Evolutionary conservation across 2,797 vertebrate genomes (phyloP), one percentile per base, ranked within the genome.

Genomic region (Oryzias sinensis): DNA sequence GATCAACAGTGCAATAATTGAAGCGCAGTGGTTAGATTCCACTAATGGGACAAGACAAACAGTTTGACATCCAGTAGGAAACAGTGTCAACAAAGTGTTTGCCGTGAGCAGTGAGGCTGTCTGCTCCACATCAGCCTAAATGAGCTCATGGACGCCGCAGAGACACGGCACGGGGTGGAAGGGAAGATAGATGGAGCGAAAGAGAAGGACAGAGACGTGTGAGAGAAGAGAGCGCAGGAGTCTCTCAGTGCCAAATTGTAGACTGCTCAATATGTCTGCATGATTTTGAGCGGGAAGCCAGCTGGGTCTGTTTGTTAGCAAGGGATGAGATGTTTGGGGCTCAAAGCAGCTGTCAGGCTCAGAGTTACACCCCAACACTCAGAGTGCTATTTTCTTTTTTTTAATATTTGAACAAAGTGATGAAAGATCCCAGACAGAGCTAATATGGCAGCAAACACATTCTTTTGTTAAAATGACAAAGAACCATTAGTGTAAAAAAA

Each of bases 301-400:
- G 76, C 74, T 76, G 77, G 70, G 81, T 79, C 66, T 41, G 27
- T 79, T 82, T 78, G 75, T 86, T 81, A 77, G 71, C 11, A 33
- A 27, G 15, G 49, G 66, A 41, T 52, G 67, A n/a, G 37, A 65
- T 67, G 75, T 82, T 80, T 69, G 67, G 76, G 65, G 62, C 74
- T 82, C 67, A 53, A 73, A 87, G 83, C 77, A 84, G 83, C 87
- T 88, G 84, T 87, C 84, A 81, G 70, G 54, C 71, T 53, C 63
- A 76, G 68, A 65, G 65, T 74, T 68, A 70, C 82, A 74, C 27
- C 56, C 65, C 29, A 52, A 57, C 72, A 79, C 55, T 47, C 62
- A 73, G 29, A 71, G 65, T 60, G 58, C 62, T 74, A 80, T 81
- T 77, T 78, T 48, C 54, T 66, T 68, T 79, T 70, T 9, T 37